Evolutionary conservation across 2,797 vertebrate species (phyloP).

Genomic region (Cyclura pinguis): DNA sequence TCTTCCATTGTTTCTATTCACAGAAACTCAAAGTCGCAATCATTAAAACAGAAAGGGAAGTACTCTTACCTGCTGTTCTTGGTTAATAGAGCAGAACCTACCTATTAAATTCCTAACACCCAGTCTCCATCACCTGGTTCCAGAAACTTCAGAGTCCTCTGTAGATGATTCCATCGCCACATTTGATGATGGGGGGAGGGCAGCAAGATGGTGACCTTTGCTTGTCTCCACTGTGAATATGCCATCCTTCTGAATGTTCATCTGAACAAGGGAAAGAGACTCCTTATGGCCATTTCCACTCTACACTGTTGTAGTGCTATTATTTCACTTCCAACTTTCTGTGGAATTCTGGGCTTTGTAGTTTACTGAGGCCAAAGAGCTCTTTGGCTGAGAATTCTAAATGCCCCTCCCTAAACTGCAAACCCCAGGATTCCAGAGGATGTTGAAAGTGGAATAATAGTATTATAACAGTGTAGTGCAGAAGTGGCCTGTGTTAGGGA

Average conservation of each 20-base stretch:
- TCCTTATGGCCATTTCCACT: no score
- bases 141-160: not conserved
- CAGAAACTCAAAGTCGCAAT: not conserved
- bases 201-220: not conserved
- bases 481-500: no score
- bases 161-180: not conserved
- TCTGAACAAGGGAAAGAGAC: not conserved
- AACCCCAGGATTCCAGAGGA: no score
- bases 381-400: no score
- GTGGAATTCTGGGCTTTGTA: no score
- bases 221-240: not conserved
- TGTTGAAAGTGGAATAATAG: no score
- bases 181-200: not conserved
- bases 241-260: not conserved
- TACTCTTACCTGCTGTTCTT: not conserved
- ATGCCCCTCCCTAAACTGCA: no score
- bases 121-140: not conserved
- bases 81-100: not conserved
- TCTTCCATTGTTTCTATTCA: not conserved
- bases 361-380: no score
- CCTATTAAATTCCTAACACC: no score
- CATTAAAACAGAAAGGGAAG: not conserved
- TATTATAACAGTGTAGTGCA: no score
- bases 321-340: no score
- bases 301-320: no score